phyloP scores from a whole-genome alignment of 2,797 vertebrate species.

The Onychomys arenicola region DNA sequence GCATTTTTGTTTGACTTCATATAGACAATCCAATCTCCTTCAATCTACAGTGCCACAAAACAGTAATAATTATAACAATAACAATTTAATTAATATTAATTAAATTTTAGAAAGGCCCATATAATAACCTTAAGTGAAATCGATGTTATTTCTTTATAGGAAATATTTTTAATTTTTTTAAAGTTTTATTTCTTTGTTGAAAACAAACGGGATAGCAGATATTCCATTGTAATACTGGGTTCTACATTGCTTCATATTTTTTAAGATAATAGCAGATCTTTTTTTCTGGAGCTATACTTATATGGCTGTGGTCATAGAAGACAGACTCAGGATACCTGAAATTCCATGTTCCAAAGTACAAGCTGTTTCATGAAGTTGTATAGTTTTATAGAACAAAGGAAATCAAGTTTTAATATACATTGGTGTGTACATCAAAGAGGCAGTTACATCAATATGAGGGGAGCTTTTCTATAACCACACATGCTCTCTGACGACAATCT shows the following conservation, averaged over 20 bases:
- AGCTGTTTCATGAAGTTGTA: background rate
- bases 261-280: background rate
- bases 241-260: constrained; percentile 18
- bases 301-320: background rate
- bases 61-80: background rate
- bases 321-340: background rate
- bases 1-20: background rate
- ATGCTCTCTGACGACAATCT: background rate
- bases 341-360: background rate
- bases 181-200: background rate
- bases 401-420: background rate
- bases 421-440: background rate
- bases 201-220: background rate
- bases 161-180: background rate
- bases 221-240: background rate
- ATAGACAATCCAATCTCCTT: background rate
- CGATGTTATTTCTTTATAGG: constrained; percentile 14
- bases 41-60: background rate
- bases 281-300: background rate
- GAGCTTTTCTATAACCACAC: background rate
- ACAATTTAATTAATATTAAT: constrained; percentile 11
- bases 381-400: background rate
- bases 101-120: background rate
- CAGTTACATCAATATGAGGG: background rate
- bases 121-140: background rate